Conservation (phyloP, 2,797 vertebrate species). For the Holocentrus rufus region DNA sequence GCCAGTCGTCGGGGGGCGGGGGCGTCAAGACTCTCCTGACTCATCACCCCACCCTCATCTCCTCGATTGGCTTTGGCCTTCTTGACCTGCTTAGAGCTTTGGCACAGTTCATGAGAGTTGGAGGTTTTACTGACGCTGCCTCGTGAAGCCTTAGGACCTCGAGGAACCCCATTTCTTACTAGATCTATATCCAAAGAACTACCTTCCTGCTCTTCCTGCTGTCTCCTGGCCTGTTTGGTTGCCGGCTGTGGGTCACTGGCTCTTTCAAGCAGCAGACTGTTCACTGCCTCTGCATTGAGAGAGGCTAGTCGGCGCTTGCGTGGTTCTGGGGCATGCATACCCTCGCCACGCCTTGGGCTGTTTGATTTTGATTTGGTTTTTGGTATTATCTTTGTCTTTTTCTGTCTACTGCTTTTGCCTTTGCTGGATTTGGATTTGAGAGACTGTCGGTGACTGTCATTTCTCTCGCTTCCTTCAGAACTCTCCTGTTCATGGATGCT, state of each 20-base stretch:
- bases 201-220: slow-evolving; percentile 72
- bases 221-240: slow-evolving; percentile 76
- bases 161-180: slow-evolving; percentile 56
- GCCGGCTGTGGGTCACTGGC: slow-evolving; percentile 75
- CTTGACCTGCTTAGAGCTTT: slow-evolving; percentile 74
- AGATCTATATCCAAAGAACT: slow-evolving; percentile 35
- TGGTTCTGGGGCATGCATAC: slow-evolving; percentile 78
- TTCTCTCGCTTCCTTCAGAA: slow-evolving; percentile 37
- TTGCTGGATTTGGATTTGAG: slow-evolving; percentile 61
- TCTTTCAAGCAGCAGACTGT: slow-evolving; percentile 92
- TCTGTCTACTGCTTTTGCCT: slow-evolving; percentile 61
- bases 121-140: slow-evolving; percentile 54
- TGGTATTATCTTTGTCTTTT: slow-evolving; percentile 48
- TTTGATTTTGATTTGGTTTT: slow-evolving; percentile 72
- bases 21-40: slow-evolving; percentile 66
- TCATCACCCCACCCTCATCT: slow-evolving; percentile 43
- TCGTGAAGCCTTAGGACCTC: slow-evolving; percentile 46
- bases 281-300: slow-evolving; percentile 95
- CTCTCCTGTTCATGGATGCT: slow-evolving; percentile 53
- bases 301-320: slow-evolving; percentile 94
- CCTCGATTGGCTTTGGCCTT: slow-evolving; percentile 67
- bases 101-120: slow-evolving; percentile 60
- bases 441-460: slow-evolving; percentile 31
- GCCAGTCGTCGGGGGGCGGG: slow-evolving; percentile 92
- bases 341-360: slow-evolving; percentile 22